A percentile compares a stretch with the other conserved stretches of the same genome.
Conservation (phyloP, 1,140 invertebrate species). For the Andrena cerasifolii region DNA sequence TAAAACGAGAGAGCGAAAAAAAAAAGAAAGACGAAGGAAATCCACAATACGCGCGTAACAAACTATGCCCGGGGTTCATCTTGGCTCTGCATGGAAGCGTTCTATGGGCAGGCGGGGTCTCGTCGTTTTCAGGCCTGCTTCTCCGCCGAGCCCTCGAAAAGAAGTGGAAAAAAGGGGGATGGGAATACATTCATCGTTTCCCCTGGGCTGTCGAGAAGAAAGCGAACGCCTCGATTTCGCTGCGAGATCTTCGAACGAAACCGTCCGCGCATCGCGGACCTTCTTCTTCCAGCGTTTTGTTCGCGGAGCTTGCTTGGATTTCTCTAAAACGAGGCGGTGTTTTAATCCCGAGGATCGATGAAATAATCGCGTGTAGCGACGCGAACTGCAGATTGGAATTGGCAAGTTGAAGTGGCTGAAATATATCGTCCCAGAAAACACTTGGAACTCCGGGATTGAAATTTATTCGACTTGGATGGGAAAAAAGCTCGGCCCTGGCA, state of each 20-base stretch:
- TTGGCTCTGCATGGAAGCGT: slow-evolving; percentile 59
- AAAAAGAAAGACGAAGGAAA: slow-evolving; percentile 38
- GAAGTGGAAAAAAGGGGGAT: not conserved
- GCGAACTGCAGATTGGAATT: no score
- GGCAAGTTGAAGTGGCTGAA: no score
- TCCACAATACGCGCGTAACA: slow-evolving; percentile 65
- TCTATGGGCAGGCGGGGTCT: slow-evolving; percentile 42
- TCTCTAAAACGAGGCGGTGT: no score
- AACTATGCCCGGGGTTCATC: slow-evolving; percentile 49
- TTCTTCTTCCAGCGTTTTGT: slow-evolving; percentile 2
- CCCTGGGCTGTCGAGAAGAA: slow-evolving; percentile 20
- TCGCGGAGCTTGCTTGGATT: slow-evolving; percentile 4
- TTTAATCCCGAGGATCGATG: no score
- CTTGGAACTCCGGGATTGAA: no score
- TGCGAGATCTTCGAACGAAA: slow-evolving; percentile 8
- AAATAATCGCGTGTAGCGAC: no score
- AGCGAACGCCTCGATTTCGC: slow-evolving; percentile 28
- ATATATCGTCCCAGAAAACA: no score
- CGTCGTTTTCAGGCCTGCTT: slow-evolving; percentile 53
- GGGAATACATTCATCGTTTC: slow-evolving; percentile 55
- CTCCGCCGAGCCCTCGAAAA: slow-evolving; percentile 36
- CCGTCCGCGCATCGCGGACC: no score
- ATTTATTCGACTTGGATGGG: not conserved
- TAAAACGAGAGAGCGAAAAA: slow-evolving; percentile 1
- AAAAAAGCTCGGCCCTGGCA: not conserved